phyloP scores from a whole-genome alignment of 2,797 vertebrate genomes.

The Clamator glandarius region DNA sequence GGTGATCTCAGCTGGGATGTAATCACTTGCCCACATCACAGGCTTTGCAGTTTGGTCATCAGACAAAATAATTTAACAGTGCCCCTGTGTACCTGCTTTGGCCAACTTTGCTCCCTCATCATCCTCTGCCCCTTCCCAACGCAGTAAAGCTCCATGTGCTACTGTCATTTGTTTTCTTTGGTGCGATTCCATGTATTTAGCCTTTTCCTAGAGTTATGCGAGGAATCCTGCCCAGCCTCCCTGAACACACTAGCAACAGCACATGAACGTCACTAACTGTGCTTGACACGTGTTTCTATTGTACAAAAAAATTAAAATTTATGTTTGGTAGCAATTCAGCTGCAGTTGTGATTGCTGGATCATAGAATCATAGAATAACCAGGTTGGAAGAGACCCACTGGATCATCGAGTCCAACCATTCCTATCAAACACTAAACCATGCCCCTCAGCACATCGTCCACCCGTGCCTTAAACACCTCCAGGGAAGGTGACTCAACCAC shows the following conservation, averaged over 20 bases:
- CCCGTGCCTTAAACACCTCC: too few species aligned
- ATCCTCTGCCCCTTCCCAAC: background rate
- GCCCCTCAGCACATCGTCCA: too few species aligned
- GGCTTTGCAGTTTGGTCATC: background rate
- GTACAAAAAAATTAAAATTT: background rate
- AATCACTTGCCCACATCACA: background rate
- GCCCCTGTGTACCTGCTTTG: background rate
- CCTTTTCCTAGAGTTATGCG: background rate
- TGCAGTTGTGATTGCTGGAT: background rate
- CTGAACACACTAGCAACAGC: background rate
- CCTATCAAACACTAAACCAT: too few species aligned
- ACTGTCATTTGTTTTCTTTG: background rate
- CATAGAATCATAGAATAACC: too few species aligned
- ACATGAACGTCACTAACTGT: background rate
- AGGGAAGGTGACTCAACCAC: too few species aligned
- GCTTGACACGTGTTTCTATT: background rate
- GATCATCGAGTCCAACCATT: too few species aligned
- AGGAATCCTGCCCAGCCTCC: background rate
- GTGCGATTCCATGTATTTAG: background rate
- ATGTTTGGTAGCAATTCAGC: background rate
- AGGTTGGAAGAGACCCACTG: too few species aligned
- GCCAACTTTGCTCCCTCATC: background rate
- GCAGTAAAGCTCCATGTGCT: background rate
- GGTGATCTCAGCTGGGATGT: background rate
- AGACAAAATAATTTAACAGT: background rate